phyloP scores from a whole-genome alignment of 2,113 vertebrate species.

The Cynopterus brachyotis region DNA sequence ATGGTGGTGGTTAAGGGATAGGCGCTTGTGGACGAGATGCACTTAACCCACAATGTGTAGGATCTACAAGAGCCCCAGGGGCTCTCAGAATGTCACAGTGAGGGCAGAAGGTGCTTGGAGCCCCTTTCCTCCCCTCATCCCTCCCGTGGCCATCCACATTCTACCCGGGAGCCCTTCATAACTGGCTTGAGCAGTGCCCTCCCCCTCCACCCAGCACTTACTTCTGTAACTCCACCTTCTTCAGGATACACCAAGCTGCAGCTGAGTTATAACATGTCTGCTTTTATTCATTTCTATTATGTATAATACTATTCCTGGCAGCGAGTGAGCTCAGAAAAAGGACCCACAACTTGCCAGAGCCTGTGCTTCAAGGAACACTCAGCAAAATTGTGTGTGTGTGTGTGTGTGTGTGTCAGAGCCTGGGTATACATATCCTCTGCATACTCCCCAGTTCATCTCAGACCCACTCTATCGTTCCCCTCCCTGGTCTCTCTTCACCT shows the following conservation, averaged over 20 bases:
- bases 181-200: not conserved
- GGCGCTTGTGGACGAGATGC: not conserved
- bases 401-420: not conserved
- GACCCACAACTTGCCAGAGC: not conserved
- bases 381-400: not conserved
- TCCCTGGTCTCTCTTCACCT: not conserved
- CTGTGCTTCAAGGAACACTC: not conserved
- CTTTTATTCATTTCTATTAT: slow-evolving; percentile 63
- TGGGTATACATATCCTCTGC: not conserved
- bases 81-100: slow-evolving; percentile 12
- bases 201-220: not conserved
- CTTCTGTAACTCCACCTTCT: not conserved
- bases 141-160: not conserved
- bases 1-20: not conserved
- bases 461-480: not conserved
- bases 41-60: not conserved
- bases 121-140: not conserved
- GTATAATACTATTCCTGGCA: not conserved
- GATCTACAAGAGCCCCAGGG: not conserved
- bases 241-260: slow-evolving; percentile 29
- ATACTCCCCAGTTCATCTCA: not conserved
- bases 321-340: not conserved
- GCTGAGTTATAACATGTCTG: not conserved
- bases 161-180: not conserved
- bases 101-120: not conserved